Base-by-base conservation (phyloP, 2,797 vertebrate species). In the Eurystomus glaucurus region DNA sequence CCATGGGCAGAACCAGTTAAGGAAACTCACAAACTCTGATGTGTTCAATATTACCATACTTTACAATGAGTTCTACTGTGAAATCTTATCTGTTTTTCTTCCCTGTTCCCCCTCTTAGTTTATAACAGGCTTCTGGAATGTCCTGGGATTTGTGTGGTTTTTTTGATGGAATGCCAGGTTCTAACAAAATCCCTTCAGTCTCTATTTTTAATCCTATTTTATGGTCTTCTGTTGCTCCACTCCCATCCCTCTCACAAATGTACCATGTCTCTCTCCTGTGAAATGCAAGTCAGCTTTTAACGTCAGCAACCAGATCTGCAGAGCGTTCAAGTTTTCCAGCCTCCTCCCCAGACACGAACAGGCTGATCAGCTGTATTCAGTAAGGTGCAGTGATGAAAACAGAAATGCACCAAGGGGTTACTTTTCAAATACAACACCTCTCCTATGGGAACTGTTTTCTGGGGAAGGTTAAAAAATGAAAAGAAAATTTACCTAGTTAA, bases 171-270 rank as follows among this genome's bases (percentile, higher is more conserved):
- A 86, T 1, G 35, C 50, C 93, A 69, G 31, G 41, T 83, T 94
- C 79, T 85, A 51, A 88, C 48, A 88, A 69, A 37, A 91, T 90
- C 79, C 77, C 50, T 97, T 51, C 35, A 48, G 80, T 87, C 65
- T 93, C 90, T 87, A 51, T 75, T 93, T 92, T 94, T 82, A 89
- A 95, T 96, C 85, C 68, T 87, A 33, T 96, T 95, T 84, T 78
- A 76, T 86, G 82, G 50, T 83, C 64, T 95, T 93, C 52, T 57
- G 29, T n/a, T 83, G 51, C 58, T 88, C 41, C 61, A n/a, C 76
- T 94, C 58, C 66, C 54, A 26, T 82, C 95, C 45, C 60, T 81
- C 52, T 95, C 90, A 55, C 45, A 90, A 93, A 58, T 0, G 0
- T 23, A 78, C 50, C 10, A 31, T 33, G 48, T 61, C 87, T 70